These are phyloP conservation scores for Drosophila lacertosa DNA, from an alignment of 1,140 invertebrate genomes.

Conservation along the genomic window DNA sequence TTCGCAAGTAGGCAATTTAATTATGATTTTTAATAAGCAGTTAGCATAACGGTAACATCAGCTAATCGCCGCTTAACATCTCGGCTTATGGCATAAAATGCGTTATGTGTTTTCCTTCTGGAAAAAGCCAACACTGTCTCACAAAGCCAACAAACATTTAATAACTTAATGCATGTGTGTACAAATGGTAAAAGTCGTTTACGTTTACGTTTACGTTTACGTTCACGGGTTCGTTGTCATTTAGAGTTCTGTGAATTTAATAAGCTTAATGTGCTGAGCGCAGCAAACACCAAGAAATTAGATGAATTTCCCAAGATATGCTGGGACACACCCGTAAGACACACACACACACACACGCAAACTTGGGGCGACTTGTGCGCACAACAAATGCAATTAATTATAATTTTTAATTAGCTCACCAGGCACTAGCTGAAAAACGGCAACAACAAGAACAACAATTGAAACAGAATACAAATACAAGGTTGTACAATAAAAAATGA, in stretches of 20 bases:
- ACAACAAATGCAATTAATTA: constrained; percentile 79
- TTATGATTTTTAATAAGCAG: constrained; percentile 79
- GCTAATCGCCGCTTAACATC: constrained; percentile 76
- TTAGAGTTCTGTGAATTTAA: constrained; percentile 65
- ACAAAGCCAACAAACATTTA: constrained; percentile 49
- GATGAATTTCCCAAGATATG: constrained; percentile 81
- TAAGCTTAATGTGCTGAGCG: constrained; percentile 72
- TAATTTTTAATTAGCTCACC: constrained; percentile 78
- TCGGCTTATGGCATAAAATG: constrained; percentile 63
- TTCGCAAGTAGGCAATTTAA: constrained; percentile 35
- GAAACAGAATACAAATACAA: constrained; percentile 38
- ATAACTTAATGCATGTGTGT: constrained; percentile 73
- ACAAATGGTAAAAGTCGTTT: constrained; percentile 32
- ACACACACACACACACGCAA: constrained; percentile 43
- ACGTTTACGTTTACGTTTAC: constrained; percentile 24
- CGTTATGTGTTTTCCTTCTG: constrained; percentile 47
- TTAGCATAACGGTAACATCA: constrained; percentile 64
- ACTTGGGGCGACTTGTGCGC: constrained; percentile 52
- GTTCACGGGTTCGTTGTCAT: constrained; percentile 31
- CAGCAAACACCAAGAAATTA: constrained; percentile 60
- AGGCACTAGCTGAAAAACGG: constrained; percentile 16
- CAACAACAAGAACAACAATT: constrained; percentile 48
- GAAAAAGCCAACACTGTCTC: no score
- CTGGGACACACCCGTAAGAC: constrained; percentile 69
- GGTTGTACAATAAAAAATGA: constrained; percentile 44